phyloP scores from a whole-genome alignment of 1,140 invertebrate species.

The Drosophila takahashii region DNA sequence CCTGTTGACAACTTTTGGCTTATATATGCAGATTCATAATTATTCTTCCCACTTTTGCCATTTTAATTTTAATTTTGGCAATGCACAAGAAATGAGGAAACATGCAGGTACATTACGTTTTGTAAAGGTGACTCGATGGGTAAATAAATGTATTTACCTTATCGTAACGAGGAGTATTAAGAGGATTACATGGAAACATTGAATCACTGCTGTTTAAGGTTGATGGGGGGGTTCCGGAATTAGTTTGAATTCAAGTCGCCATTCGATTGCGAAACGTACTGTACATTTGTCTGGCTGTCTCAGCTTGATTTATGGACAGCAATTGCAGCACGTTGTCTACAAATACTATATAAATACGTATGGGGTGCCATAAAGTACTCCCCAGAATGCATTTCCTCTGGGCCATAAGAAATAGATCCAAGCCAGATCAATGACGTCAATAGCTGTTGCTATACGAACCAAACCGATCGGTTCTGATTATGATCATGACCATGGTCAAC shows the following conservation, averaged over 20 bases:
- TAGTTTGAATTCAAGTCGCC: constrained; percentile 6
- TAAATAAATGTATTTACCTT: not conserved
- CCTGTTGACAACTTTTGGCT: constrained; percentile 21
- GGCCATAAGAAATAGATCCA: constrained; percentile 6
- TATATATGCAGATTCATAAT: constrained; percentile 34
- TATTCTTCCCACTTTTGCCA: constrained; percentile 33
- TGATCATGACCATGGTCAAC: constrained; percentile 65
- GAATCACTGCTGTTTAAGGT: constrained; percentile 13
- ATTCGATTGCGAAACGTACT: constrained; percentile 22
- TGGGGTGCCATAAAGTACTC: constrained; percentile 1
- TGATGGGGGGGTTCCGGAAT: constrained; percentile 3
- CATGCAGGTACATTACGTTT: constrained; percentile 16
- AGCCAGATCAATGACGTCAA: constrained; percentile 25
- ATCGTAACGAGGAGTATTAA: not conserved
- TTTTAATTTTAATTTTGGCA: constrained; percentile 49
- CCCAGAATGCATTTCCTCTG: constrained; percentile 10
- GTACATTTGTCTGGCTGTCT: constrained; percentile 2
- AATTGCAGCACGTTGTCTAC: constrained; percentile 13
- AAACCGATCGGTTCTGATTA: constrained; percentile 18
- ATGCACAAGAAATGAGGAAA: not conserved
- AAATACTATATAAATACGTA: not conserved
- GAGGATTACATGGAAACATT: constrained; percentile 4
- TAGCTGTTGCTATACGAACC: not conserved
- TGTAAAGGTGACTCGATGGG: not conserved
- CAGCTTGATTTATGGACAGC: constrained; percentile 30